Conservation (phyloP, 2,797 vertebrate genomes). For the Pseudochirops corinnae region DNA sequence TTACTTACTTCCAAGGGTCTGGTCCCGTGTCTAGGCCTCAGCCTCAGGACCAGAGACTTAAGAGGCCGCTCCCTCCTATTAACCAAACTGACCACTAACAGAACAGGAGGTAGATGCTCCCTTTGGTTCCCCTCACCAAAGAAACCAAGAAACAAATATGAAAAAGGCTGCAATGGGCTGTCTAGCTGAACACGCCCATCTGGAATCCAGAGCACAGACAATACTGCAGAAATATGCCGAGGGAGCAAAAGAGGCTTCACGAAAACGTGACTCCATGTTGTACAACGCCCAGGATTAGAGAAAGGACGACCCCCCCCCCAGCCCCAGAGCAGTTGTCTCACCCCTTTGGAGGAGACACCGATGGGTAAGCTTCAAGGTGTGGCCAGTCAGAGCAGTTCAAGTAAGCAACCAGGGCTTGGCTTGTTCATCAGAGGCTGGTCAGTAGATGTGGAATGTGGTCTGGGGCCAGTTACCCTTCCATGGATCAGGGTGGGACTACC, state of each 20-base stretch:
- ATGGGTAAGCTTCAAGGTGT: neutral
- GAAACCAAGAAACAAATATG: slow-evolving; percentile 20
- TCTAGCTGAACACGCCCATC: neutral
- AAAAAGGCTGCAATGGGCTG: slow-evolving; percentile 36
- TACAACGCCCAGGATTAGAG: neutral
- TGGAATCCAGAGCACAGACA: slow-evolving; percentile 34
- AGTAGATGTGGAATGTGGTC: neutral
- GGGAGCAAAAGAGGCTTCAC: slow-evolving; percentile 22
- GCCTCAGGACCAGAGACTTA: neutral
- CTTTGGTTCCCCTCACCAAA: slow-evolving; percentile 47
- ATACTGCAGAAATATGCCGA: neutral
- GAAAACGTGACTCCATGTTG: slow-evolving; percentile 24
- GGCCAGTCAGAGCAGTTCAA: neutral
- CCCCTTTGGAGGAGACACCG: neutral
- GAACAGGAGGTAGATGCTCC: slow-evolving; percentile 13
- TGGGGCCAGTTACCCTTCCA: neutral
- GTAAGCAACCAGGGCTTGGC: neutral
- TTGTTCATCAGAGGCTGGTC: neutral
- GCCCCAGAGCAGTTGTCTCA: neutral
- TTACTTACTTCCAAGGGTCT: neutral
- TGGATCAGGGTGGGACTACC: slow-evolving; percentile 12
- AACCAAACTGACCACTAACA: neutral
- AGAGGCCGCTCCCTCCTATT: neutral
- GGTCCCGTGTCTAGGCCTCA: neutral
- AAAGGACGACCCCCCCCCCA: neutral